A percentile compares a stretch with the other conserved stretches of the same genome.
phyloP scores from a whole-genome alignment of 2,888 invertebrate species.

The Dicyrtoma fusca region DNA sequence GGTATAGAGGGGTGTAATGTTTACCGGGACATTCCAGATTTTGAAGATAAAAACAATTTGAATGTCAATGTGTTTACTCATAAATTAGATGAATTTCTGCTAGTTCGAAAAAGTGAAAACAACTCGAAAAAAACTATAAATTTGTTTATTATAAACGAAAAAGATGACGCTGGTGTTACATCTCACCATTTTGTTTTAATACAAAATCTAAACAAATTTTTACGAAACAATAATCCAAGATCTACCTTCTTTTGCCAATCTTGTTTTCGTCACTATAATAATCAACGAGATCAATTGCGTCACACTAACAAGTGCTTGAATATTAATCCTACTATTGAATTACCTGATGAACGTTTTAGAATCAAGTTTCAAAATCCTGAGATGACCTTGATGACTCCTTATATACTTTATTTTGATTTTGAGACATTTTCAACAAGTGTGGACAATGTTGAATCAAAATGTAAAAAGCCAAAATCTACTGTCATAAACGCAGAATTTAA shows the following conservation, averaged over 20 bases:
- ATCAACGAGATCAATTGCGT: no score
- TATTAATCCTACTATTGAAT: neutral
- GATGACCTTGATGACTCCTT: neutral
- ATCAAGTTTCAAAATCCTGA: neutral
- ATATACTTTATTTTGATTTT: neutral
- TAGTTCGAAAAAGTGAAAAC: neutral
- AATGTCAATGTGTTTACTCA: conserved; percentile 1
- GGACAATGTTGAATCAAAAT: neutral
- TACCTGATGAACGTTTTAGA: neutral
- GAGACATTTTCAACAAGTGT: neutral
- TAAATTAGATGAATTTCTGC: neutral
- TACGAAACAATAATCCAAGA: neutral
- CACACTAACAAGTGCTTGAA: neutral
- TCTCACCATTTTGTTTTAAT: conserved; percentile 7
- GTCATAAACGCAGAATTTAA: neutral
- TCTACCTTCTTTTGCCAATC: neutral
- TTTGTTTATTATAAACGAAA: conserved; percentile 12
- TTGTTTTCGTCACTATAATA: neutral
- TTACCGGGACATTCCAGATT: neutral
- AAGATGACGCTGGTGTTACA: neutral
- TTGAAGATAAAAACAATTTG: conserved; percentile 11
- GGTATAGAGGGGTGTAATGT: neutral
- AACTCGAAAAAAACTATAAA: neutral
- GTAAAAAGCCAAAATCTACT: neutral
- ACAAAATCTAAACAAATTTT: neutral